Base-by-base conservation (phyloP, 2,113 vertebrate species). In the Aldabrachelys gigantea region DNA sequence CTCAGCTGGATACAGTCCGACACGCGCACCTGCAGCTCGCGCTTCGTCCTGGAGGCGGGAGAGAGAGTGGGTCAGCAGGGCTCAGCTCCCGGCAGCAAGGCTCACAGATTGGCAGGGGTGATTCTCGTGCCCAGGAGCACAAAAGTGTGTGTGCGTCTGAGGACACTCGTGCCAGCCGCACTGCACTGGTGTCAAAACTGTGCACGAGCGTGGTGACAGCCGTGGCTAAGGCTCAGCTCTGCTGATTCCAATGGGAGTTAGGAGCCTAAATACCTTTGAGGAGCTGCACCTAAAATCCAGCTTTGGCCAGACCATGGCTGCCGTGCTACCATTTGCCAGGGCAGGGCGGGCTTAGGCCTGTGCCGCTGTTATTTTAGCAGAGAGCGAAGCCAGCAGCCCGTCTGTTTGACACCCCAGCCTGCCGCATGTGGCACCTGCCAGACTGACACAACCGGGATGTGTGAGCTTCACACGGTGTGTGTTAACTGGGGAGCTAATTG, bases 1-100 rank as follows among this genome's bases (percentile, higher is more conserved):
- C 98, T 98, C 41, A 99, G 89, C 88, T 98, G 98, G 94, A 99
- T 89, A 94, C 97, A 97, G 53, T 97, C 91, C 1, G 98, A 98
- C 13, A 99, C 99, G 1, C 95, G 98, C 16, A 99, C 98, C 2
- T 98, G 93, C 31, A 99, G 96, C 19, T 92, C 86, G 16, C 90
- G 87, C 35, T 94, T 98, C 41, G 98, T 87, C 31, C 99, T 99
- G 97, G 1, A 95, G 29, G 47, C 17, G 52, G 47, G 53, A 41
- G 17, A 29, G 56, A 22, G 3, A 27, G 31, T 3, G 0, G n/a
- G 5, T 88, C 49, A 82, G 27, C 0, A 1, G 25, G 22, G 14
- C 35, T n/a, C 65, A n/a, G 62, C 6, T 13, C 59, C 59, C 13
- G 12, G 56, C 56, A 25, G 56, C 56, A 57, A 25, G 24, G 56